A percentile compares a stretch with the other conserved stretches of the same genome.
Conservation (phyloP, 2,113 vertebrate genomes). For the Salvelinus namaycush region DNA sequence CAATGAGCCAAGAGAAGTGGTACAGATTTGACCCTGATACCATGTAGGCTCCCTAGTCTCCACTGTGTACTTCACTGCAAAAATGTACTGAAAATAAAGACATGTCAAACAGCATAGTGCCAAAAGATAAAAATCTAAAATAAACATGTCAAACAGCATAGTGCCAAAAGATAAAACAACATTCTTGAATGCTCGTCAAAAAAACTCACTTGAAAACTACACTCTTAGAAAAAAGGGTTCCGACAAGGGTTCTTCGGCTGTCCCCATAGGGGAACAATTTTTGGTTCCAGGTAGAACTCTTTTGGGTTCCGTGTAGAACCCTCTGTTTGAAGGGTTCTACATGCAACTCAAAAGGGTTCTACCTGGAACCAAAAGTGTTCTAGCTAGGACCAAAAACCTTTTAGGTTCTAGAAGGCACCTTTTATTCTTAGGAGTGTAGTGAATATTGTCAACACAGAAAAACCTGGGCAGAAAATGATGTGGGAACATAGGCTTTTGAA, state of each 20-base stretch:
- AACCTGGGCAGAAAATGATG: background rate
- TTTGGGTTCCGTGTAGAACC: too few species aligned
- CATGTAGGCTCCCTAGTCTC: background rate
- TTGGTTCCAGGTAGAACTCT: too few species aligned
- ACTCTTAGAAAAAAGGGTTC: too few species aligned
- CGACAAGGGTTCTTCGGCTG: too few species aligned
- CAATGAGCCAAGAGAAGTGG: background rate
- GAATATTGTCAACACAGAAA: background rate
- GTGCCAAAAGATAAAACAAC: background rate
- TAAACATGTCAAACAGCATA: background rate
- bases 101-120: background rate
- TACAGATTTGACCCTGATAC: background rate
- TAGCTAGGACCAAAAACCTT: background rate
- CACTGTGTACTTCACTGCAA: too few species aligned
- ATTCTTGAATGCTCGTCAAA: background rate
- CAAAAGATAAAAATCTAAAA: background rate
- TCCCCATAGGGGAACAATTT: too few species aligned
- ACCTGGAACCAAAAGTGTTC: too few species aligned
- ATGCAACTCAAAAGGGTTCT: too few species aligned
- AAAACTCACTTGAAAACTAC: background rate
- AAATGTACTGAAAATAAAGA: background rate
- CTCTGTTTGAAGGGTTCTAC: too few species aligned
- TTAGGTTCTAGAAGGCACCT: background rate
- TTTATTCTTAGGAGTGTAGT: background rate
- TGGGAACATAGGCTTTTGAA: background rate